Evolutionary conservation across 1,140 invertebrate genomes (phyloP), one percentile per base, ranked within the genome.

Genomic region (Sarcophaga peregrina): DNA sequence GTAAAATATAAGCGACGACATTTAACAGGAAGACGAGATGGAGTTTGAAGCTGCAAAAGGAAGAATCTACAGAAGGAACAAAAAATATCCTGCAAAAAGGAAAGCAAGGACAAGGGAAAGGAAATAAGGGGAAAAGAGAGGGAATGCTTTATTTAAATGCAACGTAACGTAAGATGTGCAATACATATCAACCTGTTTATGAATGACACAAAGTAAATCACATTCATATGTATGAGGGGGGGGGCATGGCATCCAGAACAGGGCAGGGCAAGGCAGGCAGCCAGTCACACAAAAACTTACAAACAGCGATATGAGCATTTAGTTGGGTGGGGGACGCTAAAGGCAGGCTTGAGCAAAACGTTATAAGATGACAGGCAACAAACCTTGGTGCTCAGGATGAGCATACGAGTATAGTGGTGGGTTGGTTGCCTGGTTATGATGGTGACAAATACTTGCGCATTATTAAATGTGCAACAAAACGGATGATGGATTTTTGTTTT

Each of bases 141-240:
- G 62, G 20, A 68, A 25, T 68, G 15, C 62, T 68, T 68, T 68
- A 68, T 68, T 68, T 68, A 68, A 68, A 68, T 20, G n/a, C 62
- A 68, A 25, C 62, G 20, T 68, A 68, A 68, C 62, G 62, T 68
- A 68, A 68, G 62, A 68, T 68, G 17, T 68, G 62, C 62, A 78
- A 78, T 50, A 78, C 75, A 17, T 78, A 52, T 78, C 75, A 78
- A 78, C 47, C 17, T 50, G 75, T 78, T 78, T 78, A 78, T 50
- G 48, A 78, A 78, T 78, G 75, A 78, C 75, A 78, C 8, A 50
- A 78, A 78, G 75, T 78, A 78, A 78, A 78, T 78, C 75, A 78
- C 17, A 9, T 47, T 76, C 15, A 48, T 72, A 72, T 8, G 20
- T 62, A 7, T 13, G 15, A 62, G 17, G 17, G 8, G 37, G 15